These are phyloP conservation scores for Potamarius usumacintae DNA, from an alignment of 2,113 vertebrate species.

Conservation along the genomic window DNA sequence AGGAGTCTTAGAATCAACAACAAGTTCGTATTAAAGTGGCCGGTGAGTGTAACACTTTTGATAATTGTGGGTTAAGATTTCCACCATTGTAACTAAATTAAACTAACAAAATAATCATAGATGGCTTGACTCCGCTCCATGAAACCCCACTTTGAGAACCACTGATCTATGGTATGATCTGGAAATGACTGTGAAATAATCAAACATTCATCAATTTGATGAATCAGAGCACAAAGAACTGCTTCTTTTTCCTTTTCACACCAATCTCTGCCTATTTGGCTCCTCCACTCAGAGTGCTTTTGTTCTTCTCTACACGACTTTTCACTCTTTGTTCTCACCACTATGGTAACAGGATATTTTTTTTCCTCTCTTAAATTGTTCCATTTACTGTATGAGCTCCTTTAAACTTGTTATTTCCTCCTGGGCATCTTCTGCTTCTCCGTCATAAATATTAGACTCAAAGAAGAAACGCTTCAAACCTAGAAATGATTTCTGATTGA, in stretches of 20 bases:
- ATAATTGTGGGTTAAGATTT: neutral
- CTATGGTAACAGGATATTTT: neutral
- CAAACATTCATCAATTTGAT: constrained; percentile 13
- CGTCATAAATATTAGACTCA: constrained; percentile 35
- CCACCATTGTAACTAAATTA: neutral
- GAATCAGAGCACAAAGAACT: neutral
- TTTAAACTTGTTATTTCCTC: neutral
- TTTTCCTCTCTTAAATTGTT: neutral
- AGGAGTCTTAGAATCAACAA: too few species aligned
- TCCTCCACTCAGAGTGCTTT: constrained; percentile 1
- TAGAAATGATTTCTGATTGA: constrained; percentile 60
- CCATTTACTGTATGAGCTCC: neutral
- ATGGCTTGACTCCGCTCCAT: neutral
- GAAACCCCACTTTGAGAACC: neutral
- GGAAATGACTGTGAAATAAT: constrained; percentile 2
- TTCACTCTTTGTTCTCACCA: neutral
- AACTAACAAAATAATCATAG: neutral
- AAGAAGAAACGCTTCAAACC: constrained; percentile 13
- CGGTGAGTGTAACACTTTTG: neutral
- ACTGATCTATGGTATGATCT: neutral
- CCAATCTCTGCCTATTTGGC: constrained; percentile 2
- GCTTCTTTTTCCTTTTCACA: constrained; percentile 17
- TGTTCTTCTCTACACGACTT: constrained; percentile 23
- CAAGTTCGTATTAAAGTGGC: too few species aligned
- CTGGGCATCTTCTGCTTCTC: neutral